These are phyloP conservation scores for Drosophila aff. DNA, from an alignment of 1,140 invertebrate species.

Conservation along the genomic window DNA sequence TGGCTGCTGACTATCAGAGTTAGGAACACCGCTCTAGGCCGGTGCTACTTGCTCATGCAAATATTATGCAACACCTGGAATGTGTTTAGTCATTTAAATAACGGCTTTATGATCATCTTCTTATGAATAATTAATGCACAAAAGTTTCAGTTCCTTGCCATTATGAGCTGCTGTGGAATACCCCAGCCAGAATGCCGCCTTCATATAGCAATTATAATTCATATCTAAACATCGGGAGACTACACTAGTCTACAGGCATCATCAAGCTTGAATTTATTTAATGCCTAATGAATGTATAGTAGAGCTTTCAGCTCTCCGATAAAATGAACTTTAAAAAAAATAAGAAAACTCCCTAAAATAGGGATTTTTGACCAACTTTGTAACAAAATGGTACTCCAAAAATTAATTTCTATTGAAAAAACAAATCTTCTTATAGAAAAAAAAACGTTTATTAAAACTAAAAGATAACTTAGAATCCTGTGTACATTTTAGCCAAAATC, in stretches of 20 bases:
- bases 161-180: constrained; percentile 6
- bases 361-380: no score
- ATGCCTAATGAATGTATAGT: no score
- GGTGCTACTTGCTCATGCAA: constrained; percentile 36
- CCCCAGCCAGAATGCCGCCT: constrained; percentile 19
- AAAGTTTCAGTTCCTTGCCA: constrained; percentile 32
- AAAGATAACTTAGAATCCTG: no score
- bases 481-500: no score
- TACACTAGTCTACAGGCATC: constrained; percentile 2
- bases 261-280: background rate
- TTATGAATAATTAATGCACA: constrained; percentile 58
- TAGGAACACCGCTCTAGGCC: constrained; percentile 17
- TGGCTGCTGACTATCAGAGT: constrained; percentile 4
- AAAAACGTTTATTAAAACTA: no score
- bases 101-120: constrained; percentile 29
- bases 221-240: constrained; percentile 4
- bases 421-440: no score
- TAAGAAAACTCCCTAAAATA: no score
- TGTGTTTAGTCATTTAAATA: constrained; percentile 48
- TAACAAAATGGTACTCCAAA: no score
- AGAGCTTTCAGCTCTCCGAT: no score
- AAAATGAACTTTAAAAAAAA: no score
- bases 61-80: constrained; percentile 57
- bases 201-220: constrained; percentile 19
- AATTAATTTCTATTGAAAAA: no score